phyloP scores from a whole-genome alignment of 2,113 vertebrate species.

The Dicaeum eximium region DNA sequence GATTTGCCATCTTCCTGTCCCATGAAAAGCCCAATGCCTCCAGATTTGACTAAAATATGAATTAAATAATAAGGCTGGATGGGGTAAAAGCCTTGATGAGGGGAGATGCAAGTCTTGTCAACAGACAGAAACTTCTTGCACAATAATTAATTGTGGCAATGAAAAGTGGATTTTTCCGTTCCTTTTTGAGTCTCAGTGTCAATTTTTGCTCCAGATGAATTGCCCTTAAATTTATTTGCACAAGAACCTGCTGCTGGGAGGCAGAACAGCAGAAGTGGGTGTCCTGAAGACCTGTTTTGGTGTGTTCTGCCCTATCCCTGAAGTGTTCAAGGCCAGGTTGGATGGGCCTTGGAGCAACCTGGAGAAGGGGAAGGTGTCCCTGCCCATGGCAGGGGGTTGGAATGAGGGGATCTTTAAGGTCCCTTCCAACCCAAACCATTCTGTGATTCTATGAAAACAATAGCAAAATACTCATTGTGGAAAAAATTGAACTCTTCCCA shows the following conservation, averaged over 20 bases:
- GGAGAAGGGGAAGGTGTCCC: background rate
- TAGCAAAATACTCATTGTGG: background rate
- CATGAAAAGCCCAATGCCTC: background rate
- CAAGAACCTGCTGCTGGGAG: background rate
- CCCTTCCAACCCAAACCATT: background rate
- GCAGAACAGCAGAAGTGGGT: background rate
- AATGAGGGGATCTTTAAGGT: background rate
- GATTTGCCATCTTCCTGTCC: background rate
- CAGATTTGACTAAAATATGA: background rate
- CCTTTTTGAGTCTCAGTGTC: background rate
- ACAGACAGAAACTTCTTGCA: background rate
- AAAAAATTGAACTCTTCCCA: background rate
- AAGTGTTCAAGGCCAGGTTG: background rate
- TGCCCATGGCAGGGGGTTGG: background rate
- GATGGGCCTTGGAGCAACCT: rapidly evolving
- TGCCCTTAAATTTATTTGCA: background rate
- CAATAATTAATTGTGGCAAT: background rate
- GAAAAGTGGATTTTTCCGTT: background rate
- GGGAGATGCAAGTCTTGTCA: background rate
- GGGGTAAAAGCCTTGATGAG: background rate
- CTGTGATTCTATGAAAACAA: background rate
- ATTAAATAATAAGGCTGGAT: background rate
- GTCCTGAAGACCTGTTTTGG: background rate
- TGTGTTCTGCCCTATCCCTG: background rate
- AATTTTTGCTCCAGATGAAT: background rate